phyloP scores from a whole-genome alignment of 2,888 invertebrate genomes.

The Clepsis dumicolana region DNA sequence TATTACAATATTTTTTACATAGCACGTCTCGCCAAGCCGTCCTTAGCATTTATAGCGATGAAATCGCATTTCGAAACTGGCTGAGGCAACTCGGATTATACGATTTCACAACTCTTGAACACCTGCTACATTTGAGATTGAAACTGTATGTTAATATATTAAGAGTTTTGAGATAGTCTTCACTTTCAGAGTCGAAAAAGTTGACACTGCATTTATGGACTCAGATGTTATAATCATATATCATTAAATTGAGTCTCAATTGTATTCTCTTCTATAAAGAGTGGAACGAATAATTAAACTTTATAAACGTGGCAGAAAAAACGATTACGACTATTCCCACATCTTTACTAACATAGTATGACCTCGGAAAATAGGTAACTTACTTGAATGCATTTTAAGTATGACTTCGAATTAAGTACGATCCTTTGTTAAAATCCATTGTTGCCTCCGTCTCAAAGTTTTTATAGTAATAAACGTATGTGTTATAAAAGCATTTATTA shows the following conservation, averaged over 20 bases:
- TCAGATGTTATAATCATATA: too few relatives aligned
- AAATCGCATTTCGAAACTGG: slow-evolving; percentile 25
- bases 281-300: too few relatives aligned
- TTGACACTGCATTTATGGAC: background rate
- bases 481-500: too few relatives aligned
- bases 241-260: too few relatives aligned
- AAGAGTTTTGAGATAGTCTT: background rate
- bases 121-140: background rate
- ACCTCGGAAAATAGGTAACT: background rate
- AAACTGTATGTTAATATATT: background rate
- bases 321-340: too few relatives aligned
- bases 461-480: background rate
- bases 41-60: slow-evolving; percentile 27
- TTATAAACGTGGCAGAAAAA: too few relatives aligned
- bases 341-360: background rate
- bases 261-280: too few relatives aligned
- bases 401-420: background rate
- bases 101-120: slow-evolving; percentile 18
- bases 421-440: background rate
- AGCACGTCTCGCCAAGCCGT: slow-evolving; percentile 14
- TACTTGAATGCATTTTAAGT: background rate
- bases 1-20: slow-evolving; percentile 8
- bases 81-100: slow-evolving; percentile 18
- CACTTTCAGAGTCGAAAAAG: background rate
- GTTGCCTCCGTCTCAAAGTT: background rate